Evolutionary conservation across 2,113 vertebrate genomes (phyloP), one percentile per base, ranked within the genome.

Genomic region (Chunga burmeisteri): DNA sequence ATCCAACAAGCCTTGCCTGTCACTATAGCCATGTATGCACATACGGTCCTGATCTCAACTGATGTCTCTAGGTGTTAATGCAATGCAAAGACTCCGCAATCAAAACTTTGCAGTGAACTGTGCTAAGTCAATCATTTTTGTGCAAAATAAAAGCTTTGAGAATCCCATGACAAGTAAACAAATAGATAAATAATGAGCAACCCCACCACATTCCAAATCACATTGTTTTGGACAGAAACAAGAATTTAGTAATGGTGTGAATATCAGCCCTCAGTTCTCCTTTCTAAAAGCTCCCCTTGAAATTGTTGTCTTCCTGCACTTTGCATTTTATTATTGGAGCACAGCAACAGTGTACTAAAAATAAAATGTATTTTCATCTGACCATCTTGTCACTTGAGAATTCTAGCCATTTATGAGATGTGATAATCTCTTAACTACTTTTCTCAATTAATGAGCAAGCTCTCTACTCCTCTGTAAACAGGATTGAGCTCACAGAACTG

Each of bases 291-390:
- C 17, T 93, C 32, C 49, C 46, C 40, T 74, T 90, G 50, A 90
- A 94, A 88, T 26, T 40, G 22, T 90, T 95, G 79, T 34, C 56
- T 96, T 96, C 59, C 40, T 58, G 50, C 49, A 93, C 82, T 96
- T 97, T 92, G 49, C 79, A 92, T 89, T 94, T 97, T 95, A 93
- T 96, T 86, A 92, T 67, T 38, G 58, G 44, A 95, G 66, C 32
- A 94, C 53, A 66, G 85, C 29, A 83, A 50, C 86, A 94, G 88
- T 38, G 50, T 68, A 81, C 88, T 97, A 96, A 97, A 97, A 98
- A 98, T 96, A 97, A 90, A 90, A 81, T 3, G 16, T 61, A 81
- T 96, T 95, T 91, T 81, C 89, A 84, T 74, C 79, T 16, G 1
- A 40, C 55, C 55, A 56, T 29, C 79, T 94, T 97, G 81, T 29